Percentiles rank a stretch among this genome's conserved stretches.
Conservation (phyloP, 2,113 vertebrate species). For the Psophia crepitans region DNA sequence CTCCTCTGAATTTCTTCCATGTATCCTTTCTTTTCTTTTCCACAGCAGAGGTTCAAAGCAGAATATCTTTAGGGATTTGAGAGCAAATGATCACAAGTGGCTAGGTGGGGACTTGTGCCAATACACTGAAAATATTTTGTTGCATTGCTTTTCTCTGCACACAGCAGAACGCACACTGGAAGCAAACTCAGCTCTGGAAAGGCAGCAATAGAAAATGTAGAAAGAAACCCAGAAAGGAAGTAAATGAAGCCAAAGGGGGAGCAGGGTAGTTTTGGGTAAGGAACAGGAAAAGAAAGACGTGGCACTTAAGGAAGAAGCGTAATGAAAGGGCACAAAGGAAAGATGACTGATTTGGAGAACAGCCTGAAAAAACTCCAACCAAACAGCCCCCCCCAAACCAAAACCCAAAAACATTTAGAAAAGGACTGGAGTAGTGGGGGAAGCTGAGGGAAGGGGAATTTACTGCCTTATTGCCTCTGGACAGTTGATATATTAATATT, state of each 20-base stretch:
- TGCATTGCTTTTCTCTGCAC: slow-evolving; percentile 24
- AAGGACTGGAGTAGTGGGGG: not conserved
- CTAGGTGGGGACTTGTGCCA: not conserved
- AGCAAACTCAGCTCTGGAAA: slow-evolving; percentile 43
- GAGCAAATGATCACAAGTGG: slow-evolving; percentile 31
- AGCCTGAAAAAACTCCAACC: not conserved
- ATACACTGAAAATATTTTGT: slow-evolving; percentile 41
- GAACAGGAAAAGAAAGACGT: slow-evolving; percentile 28
- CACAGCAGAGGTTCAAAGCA: slow-evolving; percentile 37
- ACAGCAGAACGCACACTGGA: slow-evolving; percentile 20
- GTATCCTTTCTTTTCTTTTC: not conserved
- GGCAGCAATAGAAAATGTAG: slow-evolving; percentile 48
- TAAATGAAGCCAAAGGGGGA: slow-evolving; percentile 17
- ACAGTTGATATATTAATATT: not conserved
- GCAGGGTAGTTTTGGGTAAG: slow-evolving; percentile 32
- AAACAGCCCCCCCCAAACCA: too few species aligned
- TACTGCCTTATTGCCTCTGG: not conserved
- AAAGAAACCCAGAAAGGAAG: slow-evolving; percentile 59
- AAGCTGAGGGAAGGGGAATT: not conserved
- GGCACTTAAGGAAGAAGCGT: slow-evolving; percentile 30
- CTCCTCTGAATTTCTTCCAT: slow-evolving; percentile 1
- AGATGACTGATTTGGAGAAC: slow-evolving; percentile 23
- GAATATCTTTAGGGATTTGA: slow-evolving; percentile 28
- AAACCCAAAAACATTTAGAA: not conserved
- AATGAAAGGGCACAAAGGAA: slow-evolving; percentile 29